Percentiles rank a stretch among this genome's conserved stretches.
These are phyloP conservation scores for Rhynchonema sp. DNA, from an alignment of 2,888 invertebrate genomes.

Conservation along the genomic window DNA sequence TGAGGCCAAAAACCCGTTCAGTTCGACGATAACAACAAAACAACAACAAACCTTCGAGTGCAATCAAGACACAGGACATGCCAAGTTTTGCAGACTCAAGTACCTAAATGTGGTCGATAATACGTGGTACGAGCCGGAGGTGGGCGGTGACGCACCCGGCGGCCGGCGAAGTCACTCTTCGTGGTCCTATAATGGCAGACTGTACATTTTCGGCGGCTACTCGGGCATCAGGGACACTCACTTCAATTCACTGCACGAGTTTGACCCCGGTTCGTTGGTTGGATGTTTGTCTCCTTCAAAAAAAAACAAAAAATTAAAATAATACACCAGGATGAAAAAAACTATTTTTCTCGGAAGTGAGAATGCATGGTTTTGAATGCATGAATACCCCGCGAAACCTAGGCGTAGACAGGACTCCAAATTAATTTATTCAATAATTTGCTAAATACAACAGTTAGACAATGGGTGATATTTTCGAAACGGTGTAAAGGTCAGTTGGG, in stretches of 20 bases:
- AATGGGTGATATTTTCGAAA: no score
- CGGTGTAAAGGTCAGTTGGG: no score
- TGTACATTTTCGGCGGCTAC: conserved; percentile 2
- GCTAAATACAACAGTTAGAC: no score
- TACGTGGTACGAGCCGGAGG: conserved; percentile 46
- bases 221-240: conserved; percentile 1
- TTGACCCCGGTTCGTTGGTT: not conserved
- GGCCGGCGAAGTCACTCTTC: not conserved
- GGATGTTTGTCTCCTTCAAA: no score
- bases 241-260: not conserved
- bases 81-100: conserved; percentile 36
- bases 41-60: no score
- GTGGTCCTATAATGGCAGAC: not conserved
- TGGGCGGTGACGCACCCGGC: conserved; percentile 36
- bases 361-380: not conserved
- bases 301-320: no score
- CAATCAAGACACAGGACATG: not conserved
- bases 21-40: no score
- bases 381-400: no score
- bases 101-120: conserved; percentile 47
- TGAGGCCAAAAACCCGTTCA: no score
- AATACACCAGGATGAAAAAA: no score
- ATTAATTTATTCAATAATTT: no score
- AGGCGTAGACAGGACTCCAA: no score
- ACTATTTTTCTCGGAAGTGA: not conserved